A percentile compares a stretch with the other conserved stretches of the same genome.
phyloP scores from a whole-genome alignment of 1,140 invertebrate genomes.

The Camponotus vicinus region DNA sequence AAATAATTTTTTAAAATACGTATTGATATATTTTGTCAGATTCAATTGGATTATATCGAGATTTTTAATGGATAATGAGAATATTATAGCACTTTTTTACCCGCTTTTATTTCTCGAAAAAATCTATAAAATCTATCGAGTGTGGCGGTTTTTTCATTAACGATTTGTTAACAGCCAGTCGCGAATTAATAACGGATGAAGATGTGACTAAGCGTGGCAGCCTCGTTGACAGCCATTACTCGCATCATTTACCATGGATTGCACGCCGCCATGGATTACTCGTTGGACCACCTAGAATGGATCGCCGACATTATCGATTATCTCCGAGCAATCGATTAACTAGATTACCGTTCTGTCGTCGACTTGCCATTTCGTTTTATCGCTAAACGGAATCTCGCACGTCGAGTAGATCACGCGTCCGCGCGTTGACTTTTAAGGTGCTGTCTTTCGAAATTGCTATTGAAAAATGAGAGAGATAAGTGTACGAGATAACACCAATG shows the following conservation, averaged over 20 bases:
- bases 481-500: conserved; percentile 28
- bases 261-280: conserved; percentile 32
- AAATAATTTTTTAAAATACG: neutral
- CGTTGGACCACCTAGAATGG: conserved; percentile 75
- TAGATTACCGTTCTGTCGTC: conserved; percentile 76
- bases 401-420: conserved; percentile 54
- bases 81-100: neutral
- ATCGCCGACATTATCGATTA: conserved; percentile 82
- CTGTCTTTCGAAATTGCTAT: conserved; percentile 71
- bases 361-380: conserved; percentile 80
- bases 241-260: conserved; percentile 79
- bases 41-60: neutral
- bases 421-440: conserved; percentile 17
- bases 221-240: conserved; percentile 73
- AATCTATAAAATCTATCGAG: conserved; percentile 9
- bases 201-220: conserved; percentile 72
- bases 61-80: neutral
- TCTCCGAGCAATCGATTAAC: conserved; percentile 80
- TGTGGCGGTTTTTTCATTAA: conserved; percentile 52
- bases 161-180: conserved; percentile 44
- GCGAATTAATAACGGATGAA: conserved; percentile 77
- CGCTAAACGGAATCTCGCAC: conserved; percentile 76
- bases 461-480: conserved; percentile 55
- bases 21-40: neutral
- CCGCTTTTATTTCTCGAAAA: neutral